Evolutionary conservation across 2,888 invertebrate genomes (phyloP), one percentile per base, ranked within the genome.

Genomic region (Sarcophaga subvicina): DNA sequence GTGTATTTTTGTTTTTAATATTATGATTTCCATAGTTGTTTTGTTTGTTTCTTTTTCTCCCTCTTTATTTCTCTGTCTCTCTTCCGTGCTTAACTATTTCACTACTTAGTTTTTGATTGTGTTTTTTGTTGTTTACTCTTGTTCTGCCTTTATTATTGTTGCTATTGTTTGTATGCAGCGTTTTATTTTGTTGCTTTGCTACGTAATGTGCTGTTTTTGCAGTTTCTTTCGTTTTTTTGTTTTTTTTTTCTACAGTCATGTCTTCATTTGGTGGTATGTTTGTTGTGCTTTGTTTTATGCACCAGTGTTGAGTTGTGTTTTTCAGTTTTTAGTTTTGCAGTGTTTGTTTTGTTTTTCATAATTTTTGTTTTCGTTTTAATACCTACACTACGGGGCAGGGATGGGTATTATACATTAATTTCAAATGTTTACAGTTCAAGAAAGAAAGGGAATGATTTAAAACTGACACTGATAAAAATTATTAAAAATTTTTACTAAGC

Each of bases 151-250:
- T 37, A 37, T 37, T 69, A 54, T 62, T 63, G 22, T 82, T 76
- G 37, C n/a, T 62, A 37, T 67, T 71, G 14, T 37, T 76, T 70
- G 22, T 62, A 8, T 6, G n/a, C 5, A 37, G 37, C 37, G 2
- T 37, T 20, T 60, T 62, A 59, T 75, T 80, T 80, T 84, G 76
- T 84, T 80, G 37, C 60, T 71, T 76, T 37, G 3, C 66, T 85
- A 76, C 62, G 60, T 80, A 66, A 67, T 73, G 37, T 78, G 77
- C 54, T 75, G 70, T 83, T 14, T 63, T 78, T 84, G 75, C 70
- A 76, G 47, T 85, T 76, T 76, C 60, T 49, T 67, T 10, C 12
- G n/a, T 37, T 37, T 27, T 45, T 49, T 66, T 20, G n/a, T 70
- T 66, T 73, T 80, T 54, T 67, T 80, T 84, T 73, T 80, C 5